Conservation (phyloP, 2,797 vertebrate genomes). For the Lepus oiostolus region DNA sequence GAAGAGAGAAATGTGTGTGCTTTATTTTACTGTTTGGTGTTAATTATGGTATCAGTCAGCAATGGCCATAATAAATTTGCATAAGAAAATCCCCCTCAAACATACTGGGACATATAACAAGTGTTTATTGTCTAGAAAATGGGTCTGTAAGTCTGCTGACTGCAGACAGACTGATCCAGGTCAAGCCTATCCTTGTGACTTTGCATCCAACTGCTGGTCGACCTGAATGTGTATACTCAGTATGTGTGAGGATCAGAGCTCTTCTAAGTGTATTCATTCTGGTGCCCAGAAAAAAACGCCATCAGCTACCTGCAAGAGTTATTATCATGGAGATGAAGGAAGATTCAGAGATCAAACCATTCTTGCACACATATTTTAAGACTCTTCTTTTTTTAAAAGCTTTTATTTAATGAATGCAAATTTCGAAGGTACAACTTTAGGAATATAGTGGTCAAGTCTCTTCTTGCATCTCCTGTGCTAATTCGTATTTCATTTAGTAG, state of each 20-base stretch:
- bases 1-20: not conserved
- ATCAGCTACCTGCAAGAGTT: not conserved
- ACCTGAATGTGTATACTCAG: not conserved
- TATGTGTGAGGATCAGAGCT: not conserved
- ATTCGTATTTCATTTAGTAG: not conserved
- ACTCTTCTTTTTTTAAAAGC: no score
- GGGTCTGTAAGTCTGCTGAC: not conserved
- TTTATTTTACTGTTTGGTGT: slow-evolving; percentile 15
- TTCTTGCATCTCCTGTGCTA: not conserved
- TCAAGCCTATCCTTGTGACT: not conserved
- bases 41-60: not conserved
- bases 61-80: not conserved
- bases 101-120: not conserved
- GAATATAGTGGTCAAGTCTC: not conserved
- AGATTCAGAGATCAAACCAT: not conserved
- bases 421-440: no score
- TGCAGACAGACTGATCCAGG: not conserved
- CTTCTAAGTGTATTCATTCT: not conserved
- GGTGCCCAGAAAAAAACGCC: not conserved
- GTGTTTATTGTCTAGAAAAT: not conserved
- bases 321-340: not conserved
- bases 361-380: not conserved
- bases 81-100: not conserved
- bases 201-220: not conserved
- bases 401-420: no score